Percentiles rank a stretch among this genome's conserved stretches.
phyloP scores from a whole-genome alignment of 1,140 invertebrate genomes.

The Adoxophyes honmai region DNA sequence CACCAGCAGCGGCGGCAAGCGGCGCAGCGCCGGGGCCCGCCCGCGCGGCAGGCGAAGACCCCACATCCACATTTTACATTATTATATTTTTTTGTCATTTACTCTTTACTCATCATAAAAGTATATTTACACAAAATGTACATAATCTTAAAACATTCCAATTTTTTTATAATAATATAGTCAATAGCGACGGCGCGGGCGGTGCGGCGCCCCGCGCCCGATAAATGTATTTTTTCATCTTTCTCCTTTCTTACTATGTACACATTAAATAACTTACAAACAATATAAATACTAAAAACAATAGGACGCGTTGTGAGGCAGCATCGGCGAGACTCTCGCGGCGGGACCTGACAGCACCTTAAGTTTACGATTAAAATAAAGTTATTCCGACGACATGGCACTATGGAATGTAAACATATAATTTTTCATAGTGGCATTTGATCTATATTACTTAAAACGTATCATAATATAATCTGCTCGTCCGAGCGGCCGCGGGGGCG shows the following conservation, averaged over 20 bases:
- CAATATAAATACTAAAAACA: conserved; percentile 64
- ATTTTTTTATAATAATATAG: conserved; percentile 33
- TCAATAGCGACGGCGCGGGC: conserved; percentile 4
- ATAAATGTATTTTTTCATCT: conserved; percentile 35
- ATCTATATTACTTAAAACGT: conserved; percentile 17
- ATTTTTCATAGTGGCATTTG: conserved; percentile 61
- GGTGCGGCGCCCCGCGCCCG: neutral
- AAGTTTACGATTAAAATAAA: conserved; percentile 15
- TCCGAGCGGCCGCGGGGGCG: no score
- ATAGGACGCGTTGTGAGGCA: conserved; percentile 43
- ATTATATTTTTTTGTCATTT: conserved; percentile 58
- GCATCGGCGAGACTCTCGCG: conserved; percentile 21
- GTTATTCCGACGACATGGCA: conserved; percentile 41
- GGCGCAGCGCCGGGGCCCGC: neutral
- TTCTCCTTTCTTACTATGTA: conserved; percentile 61
- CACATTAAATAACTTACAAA: conserved; percentile 71
- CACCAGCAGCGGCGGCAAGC: conserved; percentile 16
- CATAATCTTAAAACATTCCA: conserved; percentile 50
- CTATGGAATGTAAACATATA: conserved; percentile 68
- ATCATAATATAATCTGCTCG: neutral
- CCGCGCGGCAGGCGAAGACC: neutral
- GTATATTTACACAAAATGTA: conserved; percentile 63
- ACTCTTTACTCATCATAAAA: conserved; percentile 51
- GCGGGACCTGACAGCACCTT: no score
- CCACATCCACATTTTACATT: conserved; percentile 13